Conservation (phyloP, 2,113 vertebrate species). For the Rhinopomastus cyanomelas region DNA sequence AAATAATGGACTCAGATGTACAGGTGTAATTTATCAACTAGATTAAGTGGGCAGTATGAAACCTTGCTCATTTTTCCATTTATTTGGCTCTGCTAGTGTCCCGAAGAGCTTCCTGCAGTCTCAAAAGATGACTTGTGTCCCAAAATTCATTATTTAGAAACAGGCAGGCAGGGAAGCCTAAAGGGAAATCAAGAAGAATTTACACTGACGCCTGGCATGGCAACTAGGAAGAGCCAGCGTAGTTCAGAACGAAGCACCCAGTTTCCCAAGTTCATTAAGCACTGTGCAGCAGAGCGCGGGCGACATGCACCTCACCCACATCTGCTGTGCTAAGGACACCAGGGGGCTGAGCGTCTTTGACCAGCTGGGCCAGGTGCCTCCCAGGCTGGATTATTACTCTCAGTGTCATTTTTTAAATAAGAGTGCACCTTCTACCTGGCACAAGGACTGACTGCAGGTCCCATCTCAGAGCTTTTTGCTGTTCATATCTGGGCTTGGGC, state of each 20-base stretch:
- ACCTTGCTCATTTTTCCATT: not conserved
- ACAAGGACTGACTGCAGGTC: not conserved
- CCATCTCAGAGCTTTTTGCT: not conserved
- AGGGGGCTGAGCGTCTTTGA: not conserved
- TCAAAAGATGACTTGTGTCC: not conserved
- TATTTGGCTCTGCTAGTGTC: not conserved
- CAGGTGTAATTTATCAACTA: not conserved
- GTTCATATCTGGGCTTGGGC: not conserved
- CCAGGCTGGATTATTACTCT: not conserved
- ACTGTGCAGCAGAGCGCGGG: not conserved
- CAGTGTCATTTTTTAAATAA: not conserved
- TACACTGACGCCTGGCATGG: not conserved
- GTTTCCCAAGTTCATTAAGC: not conserved
- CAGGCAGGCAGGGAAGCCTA: not conserved
- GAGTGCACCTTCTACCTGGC: not conserved
- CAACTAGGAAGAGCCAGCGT: not conserved
- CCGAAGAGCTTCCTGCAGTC: not conserved
- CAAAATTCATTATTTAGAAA: not conserved
- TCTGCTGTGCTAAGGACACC: not conserved
- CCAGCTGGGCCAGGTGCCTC: not conserved
- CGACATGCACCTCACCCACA: not conserved
- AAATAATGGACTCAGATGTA: not conserved
- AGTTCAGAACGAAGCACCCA: not conserved
- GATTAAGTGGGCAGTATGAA: not conserved
- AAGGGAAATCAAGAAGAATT: constrained; percentile 3